Conservation (phyloP, 2,888 invertebrate species). For the Phasia obesa region DNA sequence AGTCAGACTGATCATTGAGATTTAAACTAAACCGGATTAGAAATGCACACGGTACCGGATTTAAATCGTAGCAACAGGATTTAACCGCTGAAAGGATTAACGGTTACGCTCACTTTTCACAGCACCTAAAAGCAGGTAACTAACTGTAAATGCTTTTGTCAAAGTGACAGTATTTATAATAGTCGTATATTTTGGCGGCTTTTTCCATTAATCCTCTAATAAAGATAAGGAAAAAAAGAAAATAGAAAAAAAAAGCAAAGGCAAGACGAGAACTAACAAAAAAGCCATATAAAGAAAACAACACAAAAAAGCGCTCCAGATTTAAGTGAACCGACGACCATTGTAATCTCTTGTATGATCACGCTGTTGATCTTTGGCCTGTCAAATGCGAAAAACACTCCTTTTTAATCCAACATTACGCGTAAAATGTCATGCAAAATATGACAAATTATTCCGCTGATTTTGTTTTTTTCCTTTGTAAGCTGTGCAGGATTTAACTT, state of each 20-base stretch:
- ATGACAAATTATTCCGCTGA: background rate
- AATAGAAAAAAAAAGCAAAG: background rate
- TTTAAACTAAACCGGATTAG: conserved; percentile 58
- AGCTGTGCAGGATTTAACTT: conserved; percentile 30
- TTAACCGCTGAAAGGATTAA: conserved; percentile 65
- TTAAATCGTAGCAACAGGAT: conserved; percentile 36
- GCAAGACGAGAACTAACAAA: background rate
- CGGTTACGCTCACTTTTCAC: background rate
- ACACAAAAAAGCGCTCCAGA: conserved; percentile 35
- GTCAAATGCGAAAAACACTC: conserved; percentile 37
- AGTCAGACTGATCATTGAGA: conserved; percentile 45
- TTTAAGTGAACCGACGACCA: conserved; percentile 31
- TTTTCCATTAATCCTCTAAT: conserved; percentile 49
- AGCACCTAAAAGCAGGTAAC: conserved; percentile 8
- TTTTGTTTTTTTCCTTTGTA: background rate
- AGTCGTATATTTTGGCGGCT: background rate
- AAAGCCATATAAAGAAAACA: background rate
- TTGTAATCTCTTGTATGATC: conserved; percentile 41
- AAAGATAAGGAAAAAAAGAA: background rate
- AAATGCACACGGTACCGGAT: conserved; percentile 47
- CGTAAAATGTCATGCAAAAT: conserved; percentile 30
- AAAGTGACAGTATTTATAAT: background rate
- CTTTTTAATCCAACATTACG: conserved; percentile 57
- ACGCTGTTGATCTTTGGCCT: background rate
- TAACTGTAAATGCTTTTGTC: background rate